These are phyloP conservation scores for Astropecten irregularis DNA, from an alignment of 53 echinoderm and acorn worm genomes.

Conservation along the genomic window DNA sequence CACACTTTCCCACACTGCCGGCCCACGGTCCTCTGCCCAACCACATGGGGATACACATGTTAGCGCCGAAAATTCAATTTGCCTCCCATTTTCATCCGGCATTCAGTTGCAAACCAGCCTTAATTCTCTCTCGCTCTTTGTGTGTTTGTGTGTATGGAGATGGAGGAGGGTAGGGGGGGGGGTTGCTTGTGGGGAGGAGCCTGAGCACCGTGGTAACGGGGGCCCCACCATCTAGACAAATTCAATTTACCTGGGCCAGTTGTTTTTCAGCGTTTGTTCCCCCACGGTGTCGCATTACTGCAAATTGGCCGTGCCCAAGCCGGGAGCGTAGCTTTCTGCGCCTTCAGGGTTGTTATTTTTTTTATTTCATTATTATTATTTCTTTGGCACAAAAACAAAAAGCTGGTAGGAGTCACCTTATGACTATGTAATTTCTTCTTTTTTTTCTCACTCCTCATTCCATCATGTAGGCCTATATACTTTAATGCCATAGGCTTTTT, in stretches of 20 bases:
- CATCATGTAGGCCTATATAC: too few relatives aligned
- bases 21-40: not conserved
- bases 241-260: slow-evolving; percentile 38
- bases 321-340: not conserved
- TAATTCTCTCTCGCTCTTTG: slow-evolving; percentile 20
- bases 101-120: slow-evolving; percentile 50
- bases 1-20: slow-evolving; percentile 50
- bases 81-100: slow-evolving; percentile 37
- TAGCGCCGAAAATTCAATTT: slow-evolving; percentile 48
- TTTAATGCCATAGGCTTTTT: too few relatives aligned
- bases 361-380: not conserved
- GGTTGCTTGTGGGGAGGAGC: too few relatives aligned
- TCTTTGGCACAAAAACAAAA: too few relatives aligned
- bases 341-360: not conserved
- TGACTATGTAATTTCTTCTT: too few relatives aligned
- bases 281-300: slow-evolving; percentile 25
- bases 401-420: too few relatives aligned
- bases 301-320: slow-evolving; percentile 28
- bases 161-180: too few relatives aligned
- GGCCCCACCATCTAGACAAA: slow-evolving; percentile 20
- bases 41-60: slow-evolving; percentile 62
- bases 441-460: too few relatives aligned
- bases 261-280: slow-evolving; percentile 31
- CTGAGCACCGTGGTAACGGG: not conserved
- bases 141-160: too few relatives aligned